These are phyloP conservation scores for Myxocyprinus asiaticus DNA, from an alignment of 2,113 vertebrate genomes.

Conservation along the genomic window DNA sequence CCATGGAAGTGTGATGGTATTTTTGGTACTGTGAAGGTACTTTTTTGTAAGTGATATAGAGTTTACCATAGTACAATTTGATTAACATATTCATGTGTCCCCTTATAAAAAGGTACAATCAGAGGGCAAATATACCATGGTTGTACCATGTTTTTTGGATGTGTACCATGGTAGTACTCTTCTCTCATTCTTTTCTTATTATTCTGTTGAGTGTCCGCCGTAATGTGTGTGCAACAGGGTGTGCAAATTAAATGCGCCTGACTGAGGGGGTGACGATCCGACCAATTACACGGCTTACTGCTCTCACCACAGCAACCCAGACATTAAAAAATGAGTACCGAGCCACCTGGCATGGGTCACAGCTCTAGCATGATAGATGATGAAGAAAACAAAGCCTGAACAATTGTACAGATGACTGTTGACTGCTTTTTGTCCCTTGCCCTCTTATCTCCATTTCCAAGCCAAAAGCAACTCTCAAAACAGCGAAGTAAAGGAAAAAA, in stretches of 20 bases:
- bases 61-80: too few species aligned
- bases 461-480: background rate
- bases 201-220: background rate
- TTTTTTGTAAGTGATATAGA: too few species aligned
- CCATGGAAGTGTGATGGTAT: too few species aligned
- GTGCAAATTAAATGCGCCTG: conserved; percentile 36
- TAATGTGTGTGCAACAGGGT: conserved; percentile 33
- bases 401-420: conserved; percentile 5
- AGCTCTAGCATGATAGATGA: conserved; percentile 41
- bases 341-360: conserved; percentile 59
- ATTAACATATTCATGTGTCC: too few species aligned
- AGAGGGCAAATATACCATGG: too few species aligned
- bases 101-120: too few species aligned
- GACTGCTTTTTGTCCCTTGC: conserved; percentile 13
- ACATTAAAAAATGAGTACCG: conserved; percentile 49
- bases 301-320: conserved; percentile 54
- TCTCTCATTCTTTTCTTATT: background rate
- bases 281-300: conserved; percentile 69
- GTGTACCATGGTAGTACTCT: background rate
- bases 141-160: background rate
- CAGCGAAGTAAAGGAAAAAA: conserved; percentile 9
- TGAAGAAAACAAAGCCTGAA: conserved; percentile 29
- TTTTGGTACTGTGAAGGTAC: too few species aligned
- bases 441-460: background rate
- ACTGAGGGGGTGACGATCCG: conserved; percentile 56